These are phyloP conservation scores for Sesamia nonagrioides DNA, from an alignment of 1,140 invertebrate genomes.

Conservation along the genomic window DNA sequence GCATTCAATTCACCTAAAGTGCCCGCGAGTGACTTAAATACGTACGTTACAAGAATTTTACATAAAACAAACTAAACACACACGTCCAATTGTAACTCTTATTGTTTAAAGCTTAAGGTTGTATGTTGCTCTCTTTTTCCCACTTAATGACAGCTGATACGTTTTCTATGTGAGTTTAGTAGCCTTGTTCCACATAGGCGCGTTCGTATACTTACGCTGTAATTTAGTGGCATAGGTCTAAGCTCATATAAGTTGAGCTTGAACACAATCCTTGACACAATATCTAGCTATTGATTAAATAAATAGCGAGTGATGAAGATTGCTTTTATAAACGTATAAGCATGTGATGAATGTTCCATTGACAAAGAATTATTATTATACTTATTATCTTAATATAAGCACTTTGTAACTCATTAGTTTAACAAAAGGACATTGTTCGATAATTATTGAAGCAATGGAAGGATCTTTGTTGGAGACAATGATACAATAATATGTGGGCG, in stretches of 20 bases:
- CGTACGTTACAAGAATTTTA: constrained; percentile 45
- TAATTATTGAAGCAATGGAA: neutral
- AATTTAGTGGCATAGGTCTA: constrained; percentile 53
- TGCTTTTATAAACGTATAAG: constrained; percentile 15
- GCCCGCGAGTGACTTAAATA: constrained; percentile 35
- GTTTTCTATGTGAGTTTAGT: constrained; percentile 50
- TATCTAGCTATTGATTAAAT: constrained; percentile 45
- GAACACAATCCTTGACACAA: constrained; percentile 52
- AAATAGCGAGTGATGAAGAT: constrained; percentile 1
- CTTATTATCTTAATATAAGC: neutral
- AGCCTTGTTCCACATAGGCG: constrained; percentile 62
- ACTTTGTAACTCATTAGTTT: neutral
- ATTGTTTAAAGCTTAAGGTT: constrained; percentile 1
- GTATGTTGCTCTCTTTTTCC: constrained; percentile 1
- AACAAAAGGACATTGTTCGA: neutral
- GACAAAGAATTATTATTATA: neutral
- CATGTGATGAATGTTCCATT: neutral
- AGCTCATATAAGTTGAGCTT: constrained; percentile 52
- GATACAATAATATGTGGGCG: neutral
- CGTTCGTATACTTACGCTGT: constrained; percentile 40
- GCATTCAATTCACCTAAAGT: constrained; percentile 34
- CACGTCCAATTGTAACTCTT: neutral
- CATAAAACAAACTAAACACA: constrained; percentile 24
- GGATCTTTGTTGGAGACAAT: constrained; percentile 5
- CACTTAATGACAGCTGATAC: constrained; percentile 33